Base-by-base conservation (phyloP, 2,113 vertebrate genomes). In the Pitta sordida region DNA sequence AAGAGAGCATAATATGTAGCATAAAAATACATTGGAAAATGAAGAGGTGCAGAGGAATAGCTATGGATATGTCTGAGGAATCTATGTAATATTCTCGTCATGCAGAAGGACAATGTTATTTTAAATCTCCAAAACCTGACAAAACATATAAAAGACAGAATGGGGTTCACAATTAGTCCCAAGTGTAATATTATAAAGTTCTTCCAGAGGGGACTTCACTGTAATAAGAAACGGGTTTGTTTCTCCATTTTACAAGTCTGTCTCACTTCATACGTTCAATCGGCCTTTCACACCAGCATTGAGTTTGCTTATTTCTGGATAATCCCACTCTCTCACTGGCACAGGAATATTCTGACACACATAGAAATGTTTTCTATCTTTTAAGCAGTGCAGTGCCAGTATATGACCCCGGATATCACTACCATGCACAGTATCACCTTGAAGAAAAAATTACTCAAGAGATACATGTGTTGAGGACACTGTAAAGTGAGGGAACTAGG, bases 101-200 rank as follows among this genome's bases (percentile, higher is more conserved):
- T 53, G 55, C 48, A 91, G 52, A 76, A 88, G 41, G 52, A 21
- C 36, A 77, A 29, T 29, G 24, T 30, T 77, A 82, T 34, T 83
- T 94, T 77, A 75, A 79, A 88, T 83, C 75, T 80, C 62, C 10
- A 34, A 92, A 92, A 90, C 26, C 59, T 63, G 52, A 79, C 52
- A 88, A 92, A 96, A 88, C 29, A 41, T 36, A 67, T 70, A 67
- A 94, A 91, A 93, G 77, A 67, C 75, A 88, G 63, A 26, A 58
- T 20, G 27, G 32, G 26, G 23, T 68, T 68, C 77, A 67, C n/a
- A 74, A 73, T 68, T 43, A 62, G 49, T 94, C 73, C 37, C 78
- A 37, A 79, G 51, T 80, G 81, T 74, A 60, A 52, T 88, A 73
- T 62, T 95, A 85, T 49, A 43, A 90, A 91, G 78, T 88, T 84